phyloP scores from a whole-genome alignment of 2,888 invertebrate species.

The Drosophila fulvimacula region DNA sequence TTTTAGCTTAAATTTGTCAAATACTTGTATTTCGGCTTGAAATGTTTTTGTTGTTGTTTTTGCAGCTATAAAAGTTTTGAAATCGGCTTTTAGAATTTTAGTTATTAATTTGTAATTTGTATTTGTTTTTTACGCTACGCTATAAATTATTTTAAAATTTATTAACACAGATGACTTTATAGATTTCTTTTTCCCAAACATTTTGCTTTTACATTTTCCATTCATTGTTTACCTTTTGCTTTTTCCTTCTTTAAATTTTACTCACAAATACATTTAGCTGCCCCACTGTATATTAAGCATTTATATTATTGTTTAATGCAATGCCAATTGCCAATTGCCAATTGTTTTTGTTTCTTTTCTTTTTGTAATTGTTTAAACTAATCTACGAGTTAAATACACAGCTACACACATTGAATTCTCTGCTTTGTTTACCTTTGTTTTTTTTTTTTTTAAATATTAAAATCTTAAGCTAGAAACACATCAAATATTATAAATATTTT shows the following conservation, averaged over 20 bases:
- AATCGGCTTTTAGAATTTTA: slow-evolving; percentile 31
- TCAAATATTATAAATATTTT: slow-evolving; percentile 75
- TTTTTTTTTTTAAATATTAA: slow-evolving; percentile 65
- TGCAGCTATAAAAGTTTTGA: slow-evolving; percentile 41
- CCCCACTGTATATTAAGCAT: slow-evolving; percentile 34
- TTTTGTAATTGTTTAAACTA: slow-evolving; percentile 58
- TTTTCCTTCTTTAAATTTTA: slow-evolving; percentile 40
- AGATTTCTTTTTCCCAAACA: slow-evolving; percentile 61
- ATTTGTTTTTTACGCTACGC: slow-evolving; percentile 61
- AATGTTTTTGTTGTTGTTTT: slow-evolving; percentile 17
- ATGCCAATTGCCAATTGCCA: slow-evolving; percentile 58
- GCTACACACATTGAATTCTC: slow-evolving; percentile 77
- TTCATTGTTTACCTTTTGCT: slow-evolving; percentile 7
- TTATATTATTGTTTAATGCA: slow-evolving; percentile 34
- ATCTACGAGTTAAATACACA: slow-evolving; percentile 74
- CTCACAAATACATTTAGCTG: slow-evolving; percentile 59
- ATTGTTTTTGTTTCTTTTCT: slow-evolving; percentile 20
- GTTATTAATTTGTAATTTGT: slow-evolving; percentile 37
- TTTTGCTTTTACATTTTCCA: slow-evolving; percentile 39
- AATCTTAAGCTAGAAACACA: slow-evolving; percentile 80
- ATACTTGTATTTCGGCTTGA: slow-evolving; percentile 32
- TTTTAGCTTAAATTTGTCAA: slow-evolving; percentile 54
- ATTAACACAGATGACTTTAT: slow-evolving; percentile 85
- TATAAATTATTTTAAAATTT: slow-evolving; percentile 82
- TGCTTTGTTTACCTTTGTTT: slow-evolving; percentile 36